Conservation (phyloP, 1,140 invertebrate genomes). For the Battus philenor region DNA sequence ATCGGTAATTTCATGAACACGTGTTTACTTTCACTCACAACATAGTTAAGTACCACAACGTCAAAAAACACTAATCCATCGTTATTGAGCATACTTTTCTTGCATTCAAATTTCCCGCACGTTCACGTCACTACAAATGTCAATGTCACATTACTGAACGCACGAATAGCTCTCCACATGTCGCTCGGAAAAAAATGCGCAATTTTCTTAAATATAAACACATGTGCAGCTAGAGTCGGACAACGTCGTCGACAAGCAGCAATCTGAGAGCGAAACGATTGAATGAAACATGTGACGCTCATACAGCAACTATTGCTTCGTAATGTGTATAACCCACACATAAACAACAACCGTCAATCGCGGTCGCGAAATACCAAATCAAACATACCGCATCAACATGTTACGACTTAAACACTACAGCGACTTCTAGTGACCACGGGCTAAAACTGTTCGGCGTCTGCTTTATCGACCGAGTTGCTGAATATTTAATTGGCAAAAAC, state of each 20-base stretch:
- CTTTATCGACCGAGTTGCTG: slow-evolving; percentile 9
- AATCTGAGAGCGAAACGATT: slow-evolving; percentile 20
- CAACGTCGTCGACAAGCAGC: slow-evolving; percentile 18
- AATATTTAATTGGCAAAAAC: background rate
- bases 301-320: slow-evolving; percentile 25
- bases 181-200: slow-evolving; percentile 26
- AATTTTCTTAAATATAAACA: slow-evolving; percentile 18
- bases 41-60: slow-evolving; percentile 18
- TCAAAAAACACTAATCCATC: slow-evolving; percentile 2
- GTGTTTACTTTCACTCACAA: slow-evolving; percentile 53
- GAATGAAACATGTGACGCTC: slow-evolving; percentile 29
- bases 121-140: slow-evolving; percentile 32
- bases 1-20: too few species aligned
- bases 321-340: slow-evolving; percentile 32
- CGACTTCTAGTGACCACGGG: slow-evolving; percentile 5
- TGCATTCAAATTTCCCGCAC: slow-evolving; percentile 52
- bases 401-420: slow-evolving; percentile 1
- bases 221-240: slow-evolving; percentile 12
- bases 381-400: slow-evolving; percentile 2
- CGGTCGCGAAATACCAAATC: slow-evolving; percentile 12
- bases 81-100: slow-evolving; percentile 18
- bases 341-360: slow-evolving; percentile 19
- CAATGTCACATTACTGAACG: slow-evolving; percentile 38
- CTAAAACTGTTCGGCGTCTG: slow-evolving; percentile 6
- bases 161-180: slow-evolving; percentile 23